Percentiles rank a stretch among this genome's conserved stretches.
phyloP scores from a whole-genome alignment of 2,888 invertebrate genomes.

The Synanthedon tipuliformis region DNA sequence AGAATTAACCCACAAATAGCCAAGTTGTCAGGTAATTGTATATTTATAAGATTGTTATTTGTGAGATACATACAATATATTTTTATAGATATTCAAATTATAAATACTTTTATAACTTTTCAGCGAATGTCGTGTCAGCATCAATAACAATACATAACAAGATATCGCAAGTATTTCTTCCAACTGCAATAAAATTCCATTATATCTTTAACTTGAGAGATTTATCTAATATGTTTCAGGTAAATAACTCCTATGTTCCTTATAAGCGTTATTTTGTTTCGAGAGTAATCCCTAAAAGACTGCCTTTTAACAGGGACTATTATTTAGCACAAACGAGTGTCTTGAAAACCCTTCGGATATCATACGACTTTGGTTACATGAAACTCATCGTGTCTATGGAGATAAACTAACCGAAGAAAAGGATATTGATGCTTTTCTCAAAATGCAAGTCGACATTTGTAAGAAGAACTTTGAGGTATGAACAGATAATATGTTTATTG shows the following conservation, averaged over 20 bases:
- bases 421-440: slow-evolving; percentile 90
- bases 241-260: slow-evolving; percentile 20
- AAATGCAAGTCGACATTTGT: slow-evolving; percentile 88
- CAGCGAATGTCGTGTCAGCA: slow-evolving; percentile 80
- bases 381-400: slow-evolving; percentile 92
- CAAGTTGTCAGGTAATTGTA: slow-evolving; percentile 69
- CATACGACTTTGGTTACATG: slow-evolving; percentile 93
- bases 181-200: slow-evolving; percentile 96
- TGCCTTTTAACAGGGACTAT: slow-evolving; percentile 76
- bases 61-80: not conserved
- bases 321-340: slow-evolving; percentile 92
- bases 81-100: not conserved
- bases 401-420: slow-evolving; percentile 94
- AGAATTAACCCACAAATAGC: slow-evolving; percentile 79
- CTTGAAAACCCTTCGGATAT: slow-evolving; percentile 83
- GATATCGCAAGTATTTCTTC: slow-evolving; percentile 87
- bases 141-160: slow-evolving; percentile 89
- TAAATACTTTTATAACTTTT: slow-evolving; percentile 10
- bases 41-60: not conserved
- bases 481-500: not conserved
- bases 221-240: slow-evolving; percentile 95
- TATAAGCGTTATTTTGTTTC: not conserved
- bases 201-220: slow-evolving; percentile 96
- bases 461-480: slow-evolving; percentile 91
- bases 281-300: not conserved